A percentile compares a stretch with the other conserved stretches of the same genome.
Conservation (phyloP, 2,113 vertebrate species). For the zebrafish (Danio rerio) region DNA sequence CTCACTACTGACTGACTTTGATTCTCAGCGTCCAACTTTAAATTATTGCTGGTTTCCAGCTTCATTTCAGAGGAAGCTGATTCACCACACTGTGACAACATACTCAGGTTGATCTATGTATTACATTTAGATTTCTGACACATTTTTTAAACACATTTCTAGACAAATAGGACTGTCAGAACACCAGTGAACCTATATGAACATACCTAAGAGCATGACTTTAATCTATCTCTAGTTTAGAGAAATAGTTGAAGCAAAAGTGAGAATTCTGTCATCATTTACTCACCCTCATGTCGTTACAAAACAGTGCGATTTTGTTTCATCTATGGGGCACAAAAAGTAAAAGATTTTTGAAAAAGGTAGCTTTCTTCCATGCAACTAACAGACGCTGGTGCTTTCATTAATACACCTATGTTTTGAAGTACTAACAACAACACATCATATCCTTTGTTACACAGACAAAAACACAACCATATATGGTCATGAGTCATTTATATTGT, state of each 20-base stretch:
- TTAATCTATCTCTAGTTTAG: slow-evolving; percentile 9
- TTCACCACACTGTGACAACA: slow-evolving; percentile 6
- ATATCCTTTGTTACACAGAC: too few relatives aligned
- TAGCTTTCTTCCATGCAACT: too few relatives aligned
- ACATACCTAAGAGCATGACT: slow-evolving; percentile 21
- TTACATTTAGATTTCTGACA: slow-evolving; percentile 16
- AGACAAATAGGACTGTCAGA: slow-evolving; percentile 34
- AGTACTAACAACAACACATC: too few relatives aligned
- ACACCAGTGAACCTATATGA: slow-evolving; percentile 7
- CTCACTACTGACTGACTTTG: slow-evolving; percentile 3
- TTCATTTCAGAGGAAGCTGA: neutral
- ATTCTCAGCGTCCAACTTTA: neutral
- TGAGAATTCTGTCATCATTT: neutral
- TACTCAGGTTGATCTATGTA: slow-evolving; percentile 3
- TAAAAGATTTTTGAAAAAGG: too few relatives aligned
- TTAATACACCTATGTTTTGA: too few relatives aligned
- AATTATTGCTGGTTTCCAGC: neutral
- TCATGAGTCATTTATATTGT: too few relatives aligned
- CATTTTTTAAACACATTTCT: slow-evolving; percentile 12
- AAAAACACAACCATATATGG: too few relatives aligned
- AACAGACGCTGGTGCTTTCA: too few relatives aligned
- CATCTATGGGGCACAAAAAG: too few relatives aligned
- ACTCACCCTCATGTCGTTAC: neutral
- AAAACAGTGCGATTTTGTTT: neutral
- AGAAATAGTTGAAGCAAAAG: slow-evolving; percentile 18